Base-by-base conservation (phyloP, 2,888 invertebrate genomes). In the Geotrupes spiniger region DNA sequence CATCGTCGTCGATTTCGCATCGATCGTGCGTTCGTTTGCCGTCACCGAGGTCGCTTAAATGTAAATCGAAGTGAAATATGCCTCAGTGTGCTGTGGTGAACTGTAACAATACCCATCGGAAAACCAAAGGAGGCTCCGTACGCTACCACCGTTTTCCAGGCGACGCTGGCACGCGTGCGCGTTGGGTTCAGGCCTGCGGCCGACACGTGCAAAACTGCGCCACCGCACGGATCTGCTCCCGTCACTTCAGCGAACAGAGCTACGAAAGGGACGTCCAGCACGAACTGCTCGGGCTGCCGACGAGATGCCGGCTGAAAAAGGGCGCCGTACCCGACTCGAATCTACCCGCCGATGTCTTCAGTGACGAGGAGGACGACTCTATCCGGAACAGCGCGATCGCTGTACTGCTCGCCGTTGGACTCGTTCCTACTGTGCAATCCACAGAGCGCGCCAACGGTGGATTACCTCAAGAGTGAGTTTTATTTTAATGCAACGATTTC, bases 81-180 rank as follows among this genome's bases (percentile, higher is more conserved):
- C 79, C 79, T 64, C 79, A 80, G 73, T 79, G 79, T 68, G 79
- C 79, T 52, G 76, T 80, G 44, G 72, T 74, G 57, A 76, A 76
- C 59, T 79, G 79, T 68, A 76, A 75, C 60, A 79, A 78, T 62
- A 78, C 78, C 63, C 79, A 79, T 64, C 73, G 79, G 46, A 76
- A 77, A 58, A 79, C 79, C 40, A 75, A 76, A 54, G 78, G 78
- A 42, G 74, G 77, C 49, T 72, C 77, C 48, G 76, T 80, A 52
- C 75, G 78, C 46, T 80, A 80, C 69, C 79, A 79, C 66, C 76
- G 79, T 54, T 79, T 79, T 65, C 79, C 79, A 25, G 76, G 78
- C 54, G 78, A 78, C 65, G 71, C 72, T 56, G 70, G 70, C 60
- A 76, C 76, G 36, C 75, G 79, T 42, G 65, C 72, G 41, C 69